phyloP scores from a whole-genome alignment of 2,113 vertebrate species.

The Osmerus eperlanus region DNA sequence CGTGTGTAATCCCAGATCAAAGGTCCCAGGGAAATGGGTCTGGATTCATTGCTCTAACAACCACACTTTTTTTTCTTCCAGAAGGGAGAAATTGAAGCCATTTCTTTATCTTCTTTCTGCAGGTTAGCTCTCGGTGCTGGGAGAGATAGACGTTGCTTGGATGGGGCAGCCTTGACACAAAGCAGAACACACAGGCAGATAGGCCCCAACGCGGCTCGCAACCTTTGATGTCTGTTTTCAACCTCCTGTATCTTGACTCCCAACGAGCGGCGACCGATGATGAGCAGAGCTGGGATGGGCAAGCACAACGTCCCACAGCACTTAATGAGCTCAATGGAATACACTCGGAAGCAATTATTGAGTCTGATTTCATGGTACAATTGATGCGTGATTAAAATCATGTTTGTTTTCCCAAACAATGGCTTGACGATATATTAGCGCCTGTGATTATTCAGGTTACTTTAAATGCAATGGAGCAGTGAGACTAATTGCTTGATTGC shows the following conservation, averaged over 20 bases:
- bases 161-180: conserved; percentile 35
- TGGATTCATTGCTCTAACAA: conserved; percentile 69
- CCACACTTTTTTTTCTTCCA: conserved; percentile 51
- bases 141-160: conserved; percentile 51
- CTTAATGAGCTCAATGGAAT: conserved; percentile 13
- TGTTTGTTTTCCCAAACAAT: neutral
- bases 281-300: conserved; percentile 24
- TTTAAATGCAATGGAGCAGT: neutral
- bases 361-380: neutral
- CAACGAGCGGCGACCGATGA: conserved; percentile 34
- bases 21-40: conserved; percentile 62
- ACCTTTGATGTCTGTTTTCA: conserved; percentile 61
- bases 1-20: conserved; percentile 73
- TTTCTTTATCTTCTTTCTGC: conserved; percentile 68
- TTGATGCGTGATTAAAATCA: neutral
- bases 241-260: conserved; percentile 30
- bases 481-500: neutral
- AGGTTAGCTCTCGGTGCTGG: conserved; percentile 57
- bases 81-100: conserved; percentile 60
- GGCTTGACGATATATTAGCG: neutral
- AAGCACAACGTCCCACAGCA: neutral
- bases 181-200: conserved; percentile 47
- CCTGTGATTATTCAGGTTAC: neutral
- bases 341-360: conserved; percentile 12
- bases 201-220: conserved; percentile 13